Evolutionary conservation across 2,888 invertebrate species (phyloP), one percentile per base, ranked within the genome.

Genomic region (Brenthis hecate): DNA sequence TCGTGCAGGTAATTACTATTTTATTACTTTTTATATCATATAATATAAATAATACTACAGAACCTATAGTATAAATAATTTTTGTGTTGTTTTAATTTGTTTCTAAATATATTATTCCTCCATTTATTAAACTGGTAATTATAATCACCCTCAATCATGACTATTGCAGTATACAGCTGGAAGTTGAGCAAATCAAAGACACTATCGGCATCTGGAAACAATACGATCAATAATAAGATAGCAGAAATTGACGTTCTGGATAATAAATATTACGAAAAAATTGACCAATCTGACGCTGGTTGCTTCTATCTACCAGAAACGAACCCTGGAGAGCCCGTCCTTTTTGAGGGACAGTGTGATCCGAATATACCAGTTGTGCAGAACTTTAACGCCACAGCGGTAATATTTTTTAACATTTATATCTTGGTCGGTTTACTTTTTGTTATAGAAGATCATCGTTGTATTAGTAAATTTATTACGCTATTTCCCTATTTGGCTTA

Each of bases 151-250:
- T 11, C 36, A 11, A 11, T 2, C 36, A 43, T 43, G 1, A 28
- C 13, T 36, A 54, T 75, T 78, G 68, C 73, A 92, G 92, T 92
- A 11, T 89, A 83, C 80, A 88, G 88, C 69, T 92, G 90, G 91
- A 90, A 91, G 67, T 81, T 92, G 0, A 89, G 92, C 69, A 83
- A 86, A 73, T 79, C 74, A 0, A 80, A 72, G 53, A 61, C 77
- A 43, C 73, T 88, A 1, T 77, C 84, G 0, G 0, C 66, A 55
- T 67, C 71, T 14, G 80, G 82, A 0, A 73, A 54, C 6, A 58
- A 66, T 2, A 75, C 81, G 0, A 90, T 91, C 43, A 78, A 81
- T 65, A 79, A 51, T 3, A 77, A 74, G 1, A 82, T 86, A 19
- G 56, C 72, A 0, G 69, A 72, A 6, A 78, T 85, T n/a, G 71